Base-by-base conservation (phyloP, 2,113 vertebrate species). In the Arothron firmamentum region DNA sequence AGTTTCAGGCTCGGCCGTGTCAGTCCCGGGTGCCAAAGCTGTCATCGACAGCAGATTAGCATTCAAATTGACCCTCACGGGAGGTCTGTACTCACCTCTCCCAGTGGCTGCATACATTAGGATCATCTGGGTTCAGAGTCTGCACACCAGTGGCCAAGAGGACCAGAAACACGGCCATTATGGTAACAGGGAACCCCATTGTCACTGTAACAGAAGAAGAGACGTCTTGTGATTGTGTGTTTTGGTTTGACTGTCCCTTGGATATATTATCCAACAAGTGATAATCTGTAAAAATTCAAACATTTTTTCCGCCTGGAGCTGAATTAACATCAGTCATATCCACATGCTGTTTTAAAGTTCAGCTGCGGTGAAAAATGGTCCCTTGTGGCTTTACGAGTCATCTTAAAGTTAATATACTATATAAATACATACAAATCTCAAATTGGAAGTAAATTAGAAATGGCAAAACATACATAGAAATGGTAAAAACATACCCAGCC, bases 41-140 rank as follows among this genome's bases (percentile, higher is more conserved):
- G 31, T 43, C 34, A 18, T 55, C 21, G 16, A 43, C 47, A 62
- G 20, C 21, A 46, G 19, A 11, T 38, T 50, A 17, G 41, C 54
- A 25, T 56, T 48, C n/a, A 64, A 16, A 72, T 38, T 41, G 8
- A 42, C 43, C 34, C 34, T 38, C 31, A 34, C 6, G 31, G 3
- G 43, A 57, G 28, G 45, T 6, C 45, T 16, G 45, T 11, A 48
- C 43, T 92, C 90, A 98, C 97, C 97, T 99, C 87, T 99, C 97
- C 97, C 97, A 99, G 85, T 99, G 97, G 85, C 97, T 99, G 87
- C 97, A 99, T 79, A 99, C 97, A 1, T 99, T 99, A 53, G 97
- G 96, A 87, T 98, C 97, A 73, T 99, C 96, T 0, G 97, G 97
- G 75, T 99, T 98, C 78, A 99, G 91, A 63, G 91, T 80, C 70